Conservation (phyloP, 2,797 vertebrate species). For the Okamejei kenojei region DNA sequence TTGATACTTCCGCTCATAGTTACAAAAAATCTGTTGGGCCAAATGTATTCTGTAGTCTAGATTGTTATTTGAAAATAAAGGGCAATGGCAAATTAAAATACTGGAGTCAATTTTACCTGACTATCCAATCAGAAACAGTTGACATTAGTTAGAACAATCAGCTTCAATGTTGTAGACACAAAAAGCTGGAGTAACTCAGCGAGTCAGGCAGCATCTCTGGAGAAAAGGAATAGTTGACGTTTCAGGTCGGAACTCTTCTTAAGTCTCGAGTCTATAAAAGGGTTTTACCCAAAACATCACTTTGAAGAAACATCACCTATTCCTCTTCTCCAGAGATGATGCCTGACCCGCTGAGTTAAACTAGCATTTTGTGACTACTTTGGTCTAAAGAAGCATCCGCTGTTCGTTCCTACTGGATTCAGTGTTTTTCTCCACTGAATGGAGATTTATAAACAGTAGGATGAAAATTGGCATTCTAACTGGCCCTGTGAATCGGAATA, state of each 20-base stretch:
- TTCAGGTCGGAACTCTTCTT: no score
- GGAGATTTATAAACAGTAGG: neutral
- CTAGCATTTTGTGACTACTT: no score
- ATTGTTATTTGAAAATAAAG: neutral
- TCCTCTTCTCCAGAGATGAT: no score
- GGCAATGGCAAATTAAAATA: neutral
- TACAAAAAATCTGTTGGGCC: neutral
- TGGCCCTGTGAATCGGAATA: neutral
- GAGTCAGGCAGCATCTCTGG: no score
- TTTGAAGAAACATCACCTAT: no score
- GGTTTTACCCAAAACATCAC: no score
- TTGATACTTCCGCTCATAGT: neutral
- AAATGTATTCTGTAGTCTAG: neutral
- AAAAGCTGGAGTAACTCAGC: no score
- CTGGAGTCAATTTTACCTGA: neutral
- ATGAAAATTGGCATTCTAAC: neutral
- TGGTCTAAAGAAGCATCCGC: no score
- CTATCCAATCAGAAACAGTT: neutral
- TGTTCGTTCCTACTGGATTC: no score
- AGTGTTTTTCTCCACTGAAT: neutral
- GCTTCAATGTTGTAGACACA: neutral
- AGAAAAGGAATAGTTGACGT: no score
- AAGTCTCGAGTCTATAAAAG: no score
- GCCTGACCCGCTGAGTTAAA: no score
- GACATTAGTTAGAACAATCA: neutral